Conservation (phyloP, 2,888 invertebrate species). For the Yponomeuta evonymella region DNA sequence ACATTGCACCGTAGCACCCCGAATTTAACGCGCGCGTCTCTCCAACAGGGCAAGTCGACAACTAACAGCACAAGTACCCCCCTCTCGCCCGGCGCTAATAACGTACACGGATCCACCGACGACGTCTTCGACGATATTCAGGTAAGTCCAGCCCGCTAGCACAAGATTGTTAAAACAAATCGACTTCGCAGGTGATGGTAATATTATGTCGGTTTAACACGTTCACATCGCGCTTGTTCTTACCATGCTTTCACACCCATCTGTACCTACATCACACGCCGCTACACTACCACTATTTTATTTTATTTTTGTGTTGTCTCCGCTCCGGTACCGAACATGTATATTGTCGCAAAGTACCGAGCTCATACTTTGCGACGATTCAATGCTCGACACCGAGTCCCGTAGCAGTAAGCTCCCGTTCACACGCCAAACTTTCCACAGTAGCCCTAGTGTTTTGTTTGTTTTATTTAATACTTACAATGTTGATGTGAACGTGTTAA, state of each 20-base stretch:
- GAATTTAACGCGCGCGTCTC: constrained; percentile 18
- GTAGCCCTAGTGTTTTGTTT: constrained; percentile 17
- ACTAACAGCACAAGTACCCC: constrained; percentile 69
- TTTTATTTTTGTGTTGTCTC: constrained; percentile 21
- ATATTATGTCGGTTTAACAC: constrained; percentile 51
- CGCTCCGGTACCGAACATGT: constrained; percentile 22
- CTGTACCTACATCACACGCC: not conserved
- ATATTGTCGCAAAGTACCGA: constrained; percentile 61
- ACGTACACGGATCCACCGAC: constrained; percentile 64
- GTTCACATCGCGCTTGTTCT: constrained; percentile 65
- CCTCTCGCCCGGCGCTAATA: constrained; percentile 55
- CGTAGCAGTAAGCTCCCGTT: not conserved
- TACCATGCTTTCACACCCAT: constrained; percentile 44
- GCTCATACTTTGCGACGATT: constrained; percentile 66
- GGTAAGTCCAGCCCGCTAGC: constrained; percentile 41
- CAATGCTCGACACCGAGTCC: constrained; percentile 24
- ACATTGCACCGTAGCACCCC: not conserved
- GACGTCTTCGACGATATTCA: constrained; percentile 68
- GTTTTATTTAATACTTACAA: constrained; percentile 26
- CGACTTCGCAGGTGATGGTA: constrained; percentile 55
- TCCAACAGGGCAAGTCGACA: constrained; percentile 52
- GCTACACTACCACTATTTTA: constrained; percentile 34
- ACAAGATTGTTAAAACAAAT: constrained; percentile 22
- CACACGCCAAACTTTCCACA: not conserved
- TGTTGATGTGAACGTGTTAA: constrained; percentile 71